Evolutionary conservation across 2,113 vertebrate species (phyloP).

Genomic region (Micromys minutus): DNA sequence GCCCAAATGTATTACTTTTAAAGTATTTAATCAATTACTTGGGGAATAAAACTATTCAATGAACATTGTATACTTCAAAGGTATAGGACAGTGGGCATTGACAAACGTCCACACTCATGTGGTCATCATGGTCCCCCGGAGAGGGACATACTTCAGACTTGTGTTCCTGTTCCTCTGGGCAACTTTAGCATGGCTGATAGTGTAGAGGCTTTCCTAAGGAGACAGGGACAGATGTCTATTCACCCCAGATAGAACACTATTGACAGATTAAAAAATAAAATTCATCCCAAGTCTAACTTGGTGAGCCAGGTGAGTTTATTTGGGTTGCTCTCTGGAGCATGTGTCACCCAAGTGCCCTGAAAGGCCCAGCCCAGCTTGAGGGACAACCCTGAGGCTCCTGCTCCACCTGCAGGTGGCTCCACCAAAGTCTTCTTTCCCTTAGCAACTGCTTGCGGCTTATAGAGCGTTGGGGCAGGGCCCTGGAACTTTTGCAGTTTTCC

Average conservation of each 20-base stretch:
- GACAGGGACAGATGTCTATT: background rate
- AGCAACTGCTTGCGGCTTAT: background rate
- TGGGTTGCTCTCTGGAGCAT: background rate
- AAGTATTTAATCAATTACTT: background rate
- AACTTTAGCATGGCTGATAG: background rate
- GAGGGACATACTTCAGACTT: background rate
- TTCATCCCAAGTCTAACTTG: background rate
- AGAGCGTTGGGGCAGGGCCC: background rate
- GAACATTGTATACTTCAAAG: no score
- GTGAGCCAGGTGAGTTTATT: background rate
- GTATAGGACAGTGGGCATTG: background rate
- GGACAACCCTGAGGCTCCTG: background rate
- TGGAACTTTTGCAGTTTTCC: background rate
- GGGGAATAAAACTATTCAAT: background rate
- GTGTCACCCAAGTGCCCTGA: background rate
- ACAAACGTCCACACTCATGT: background rate
- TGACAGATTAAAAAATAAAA: background rate
- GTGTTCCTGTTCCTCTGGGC: background rate
- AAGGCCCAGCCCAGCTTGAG: background rate
- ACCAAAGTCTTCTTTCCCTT: background rate
- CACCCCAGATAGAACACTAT: background rate
- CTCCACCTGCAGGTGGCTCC: no score
- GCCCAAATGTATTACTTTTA: no score
- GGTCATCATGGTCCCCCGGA: background rate
- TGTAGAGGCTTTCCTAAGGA: background rate